phyloP scores from a whole-genome alignment of 2,797 vertebrate genomes.

The Falco peregrinus region DNA sequence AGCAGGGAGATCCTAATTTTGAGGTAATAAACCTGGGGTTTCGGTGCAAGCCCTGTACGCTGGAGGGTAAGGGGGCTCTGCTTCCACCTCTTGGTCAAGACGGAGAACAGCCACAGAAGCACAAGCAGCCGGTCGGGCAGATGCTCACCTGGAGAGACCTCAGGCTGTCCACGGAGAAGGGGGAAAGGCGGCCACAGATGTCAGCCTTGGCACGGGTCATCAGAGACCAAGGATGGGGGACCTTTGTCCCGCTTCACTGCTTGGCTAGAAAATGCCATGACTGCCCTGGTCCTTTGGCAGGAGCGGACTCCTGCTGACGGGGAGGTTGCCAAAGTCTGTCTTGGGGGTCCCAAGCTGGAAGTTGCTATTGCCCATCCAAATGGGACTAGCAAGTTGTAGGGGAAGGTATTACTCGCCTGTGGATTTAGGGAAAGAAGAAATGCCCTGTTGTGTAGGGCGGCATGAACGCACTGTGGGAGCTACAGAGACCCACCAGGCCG shows the following conservation, averaged over 20 bases:
- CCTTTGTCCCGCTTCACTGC: background rate
- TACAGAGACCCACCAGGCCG: background rate
- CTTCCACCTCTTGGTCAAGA: background rate
- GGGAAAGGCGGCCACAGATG: background rate
- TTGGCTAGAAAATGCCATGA: background rate
- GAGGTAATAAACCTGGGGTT: background rate
- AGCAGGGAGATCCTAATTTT: background rate
- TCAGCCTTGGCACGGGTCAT: background rate
- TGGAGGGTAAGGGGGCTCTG: background rate
- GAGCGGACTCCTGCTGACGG: background rate
- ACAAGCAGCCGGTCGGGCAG: fast-evolving
- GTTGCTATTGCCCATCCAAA: background rate
- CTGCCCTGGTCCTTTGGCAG: background rate
- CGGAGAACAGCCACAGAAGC: background rate
- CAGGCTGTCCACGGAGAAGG: fast-evolving
- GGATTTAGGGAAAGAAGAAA: background rate
- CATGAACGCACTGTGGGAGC: background rate
- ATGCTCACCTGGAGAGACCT: background rate
- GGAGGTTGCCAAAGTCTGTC: background rate
- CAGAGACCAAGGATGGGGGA: background rate
- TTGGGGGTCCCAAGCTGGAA: background rate
- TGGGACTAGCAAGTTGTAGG: background rate
- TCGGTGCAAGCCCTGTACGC: fast-evolving
- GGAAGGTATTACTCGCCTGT: background rate
- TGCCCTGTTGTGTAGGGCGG: background rate